Conservation (phyloP, 2,888 invertebrate species). For the Brachyopa scutellaris region DNA sequence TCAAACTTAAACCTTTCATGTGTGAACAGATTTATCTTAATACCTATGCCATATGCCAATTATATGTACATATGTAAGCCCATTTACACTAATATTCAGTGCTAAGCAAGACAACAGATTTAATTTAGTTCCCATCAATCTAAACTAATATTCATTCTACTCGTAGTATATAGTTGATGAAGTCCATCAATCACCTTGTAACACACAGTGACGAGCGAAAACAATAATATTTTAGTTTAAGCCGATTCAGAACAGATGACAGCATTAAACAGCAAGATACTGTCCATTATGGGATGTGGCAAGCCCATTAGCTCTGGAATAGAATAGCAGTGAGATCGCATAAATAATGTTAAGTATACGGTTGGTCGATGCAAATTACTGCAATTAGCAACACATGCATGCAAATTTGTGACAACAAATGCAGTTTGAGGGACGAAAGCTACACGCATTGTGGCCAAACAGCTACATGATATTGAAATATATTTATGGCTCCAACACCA, state of each 20-base stretch:
- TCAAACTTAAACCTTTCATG: too few relatives aligned
- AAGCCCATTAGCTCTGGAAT: not conserved
- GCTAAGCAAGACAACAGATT: not conserved
- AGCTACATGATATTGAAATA: not conserved
- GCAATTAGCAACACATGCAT: conserved; percentile 21
- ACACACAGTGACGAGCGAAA: conserved; percentile 15
- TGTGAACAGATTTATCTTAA: too few relatives aligned
- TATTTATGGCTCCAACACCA: not conserved
- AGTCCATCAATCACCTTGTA: conserved; percentile 7
- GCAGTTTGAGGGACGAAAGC: not conserved
- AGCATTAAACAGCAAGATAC: conserved; percentile 17
- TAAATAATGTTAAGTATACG: conserved; percentile 28
- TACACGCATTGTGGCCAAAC: not conserved
- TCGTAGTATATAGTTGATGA: not conserved
- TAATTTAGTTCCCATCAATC: conserved; percentile 1
- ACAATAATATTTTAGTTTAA: conserved; percentile 8
- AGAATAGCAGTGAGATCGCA: conserved; percentile 15
- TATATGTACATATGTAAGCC: too few relatives aligned
- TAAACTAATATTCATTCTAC: not conserved
- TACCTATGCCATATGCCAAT: too few relatives aligned
- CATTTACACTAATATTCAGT: too few relatives aligned
- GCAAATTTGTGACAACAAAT: conserved; percentile 1
- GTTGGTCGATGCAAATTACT: conserved; percentile 10
- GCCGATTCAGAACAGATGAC: conserved; percentile 16
- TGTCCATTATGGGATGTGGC: conserved; percentile 4